phyloP scores from a whole-genome alignment of 2,888 invertebrate genomes.

The Tetropium fuscum region DNA sequence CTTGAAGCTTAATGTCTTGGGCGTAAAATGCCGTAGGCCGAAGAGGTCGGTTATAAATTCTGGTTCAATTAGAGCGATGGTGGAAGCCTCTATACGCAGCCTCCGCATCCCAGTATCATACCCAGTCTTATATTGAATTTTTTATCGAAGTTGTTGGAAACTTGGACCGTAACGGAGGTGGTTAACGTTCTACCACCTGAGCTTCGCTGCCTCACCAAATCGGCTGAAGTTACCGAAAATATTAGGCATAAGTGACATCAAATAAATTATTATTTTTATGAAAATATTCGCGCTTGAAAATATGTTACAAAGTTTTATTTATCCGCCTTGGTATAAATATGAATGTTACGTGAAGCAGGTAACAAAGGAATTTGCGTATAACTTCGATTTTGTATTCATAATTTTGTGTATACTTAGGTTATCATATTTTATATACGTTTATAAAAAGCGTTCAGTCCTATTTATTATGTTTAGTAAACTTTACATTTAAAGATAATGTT shows the following conservation, averaged over 20 bases:
- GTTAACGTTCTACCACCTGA: slow-evolving; percentile 50
- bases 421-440: too few species aligned
- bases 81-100: slow-evolving; percentile 25
- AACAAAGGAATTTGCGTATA: too few species aligned
- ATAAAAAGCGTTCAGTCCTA: too few species aligned
- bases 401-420: too few species aligned
- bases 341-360: too few species aligned
- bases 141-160: slow-evolving; percentile 48
- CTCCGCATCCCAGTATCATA: slow-evolving; percentile 43
- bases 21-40: slow-evolving; percentile 28
- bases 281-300: slow-evolving; percentile 15
- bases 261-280: slow-evolving; percentile 39
- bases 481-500: too few species aligned
- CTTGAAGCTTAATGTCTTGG: slow-evolving; percentile 37
- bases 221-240: slow-evolving; percentile 39
- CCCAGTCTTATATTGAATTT: slow-evolving; percentile 49
- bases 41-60: slow-evolving; percentile 38
- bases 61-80: slow-evolving; percentile 39
- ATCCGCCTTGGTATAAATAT: slow-evolving; percentile 29
- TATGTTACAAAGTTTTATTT: slow-evolving; percentile 32
- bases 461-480: too few species aligned
- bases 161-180: slow-evolving; percentile 40
- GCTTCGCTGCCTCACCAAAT: slow-evolving; percentile 43
- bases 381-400: too few species aligned
- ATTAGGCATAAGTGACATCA: slow-evolving; percentile 35